phyloP scores from a whole-genome alignment of 2,888 invertebrate species.

The Aphodius granarius region DNA sequence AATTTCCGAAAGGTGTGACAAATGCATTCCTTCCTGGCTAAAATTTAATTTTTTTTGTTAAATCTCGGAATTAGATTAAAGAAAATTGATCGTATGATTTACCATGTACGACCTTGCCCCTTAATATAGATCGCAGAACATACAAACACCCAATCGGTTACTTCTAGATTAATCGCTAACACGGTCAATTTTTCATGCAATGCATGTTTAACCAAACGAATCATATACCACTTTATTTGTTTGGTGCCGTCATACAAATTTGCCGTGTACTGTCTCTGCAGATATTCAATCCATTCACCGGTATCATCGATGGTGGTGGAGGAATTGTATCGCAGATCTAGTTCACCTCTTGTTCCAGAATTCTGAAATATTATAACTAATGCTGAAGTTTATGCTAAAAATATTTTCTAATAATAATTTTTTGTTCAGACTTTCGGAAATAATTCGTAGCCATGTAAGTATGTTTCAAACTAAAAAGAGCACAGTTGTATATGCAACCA shows the following conservation, averaged over 20 bases:
- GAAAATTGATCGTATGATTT: constrained; percentile 38
- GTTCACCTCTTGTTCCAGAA: constrained; percentile 43
- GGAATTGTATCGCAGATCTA: constrained; percentile 44
- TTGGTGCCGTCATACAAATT: constrained; percentile 44
- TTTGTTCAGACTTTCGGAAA: no score
- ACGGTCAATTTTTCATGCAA: constrained; percentile 65
- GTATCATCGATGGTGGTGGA: constrained; percentile 47
- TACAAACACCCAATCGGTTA: constrained; percentile 76
- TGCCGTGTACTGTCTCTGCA: constrained; percentile 53
- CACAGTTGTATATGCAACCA: no score
- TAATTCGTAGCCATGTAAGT: no score
- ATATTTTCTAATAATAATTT: no score
- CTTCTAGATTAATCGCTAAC: constrained; percentile 68
- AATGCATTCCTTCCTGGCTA: constrained; percentile 61
- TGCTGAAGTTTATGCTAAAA: constrained; percentile 7
- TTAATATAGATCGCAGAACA: constrained; percentile 65
- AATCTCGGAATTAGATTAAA: background rate
- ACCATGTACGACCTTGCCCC: constrained; percentile 65
- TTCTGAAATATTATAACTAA: constrained; percentile 41
- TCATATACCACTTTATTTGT: constrained; percentile 58
- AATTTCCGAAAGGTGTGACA: constrained; percentile 61
- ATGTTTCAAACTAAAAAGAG: no score
- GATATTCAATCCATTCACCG: constrained; percentile 58
- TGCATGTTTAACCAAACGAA: constrained; percentile 60
- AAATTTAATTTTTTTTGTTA: constrained; percentile 18